Conservation (phyloP, 2,113 vertebrate genomes). For the Cheirogaleus medius region DNA sequence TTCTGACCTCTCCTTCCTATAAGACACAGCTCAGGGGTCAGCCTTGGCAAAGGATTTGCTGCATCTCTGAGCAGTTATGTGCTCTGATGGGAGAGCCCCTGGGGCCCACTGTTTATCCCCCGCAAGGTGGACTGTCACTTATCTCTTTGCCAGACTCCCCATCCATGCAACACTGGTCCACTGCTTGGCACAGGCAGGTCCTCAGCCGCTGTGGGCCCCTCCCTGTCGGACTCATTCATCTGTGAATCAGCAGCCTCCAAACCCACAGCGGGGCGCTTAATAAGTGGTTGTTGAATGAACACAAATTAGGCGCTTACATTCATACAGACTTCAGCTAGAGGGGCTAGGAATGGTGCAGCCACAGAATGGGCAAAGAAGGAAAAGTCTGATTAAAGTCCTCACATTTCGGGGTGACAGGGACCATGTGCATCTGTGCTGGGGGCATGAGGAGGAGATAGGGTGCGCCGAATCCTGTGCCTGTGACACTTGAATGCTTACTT, state of each 20-base stretch:
- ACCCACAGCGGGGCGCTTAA: background rate
- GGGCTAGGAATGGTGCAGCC: background rate
- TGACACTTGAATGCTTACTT: background rate
- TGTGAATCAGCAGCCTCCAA: background rate
- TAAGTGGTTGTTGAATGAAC: background rate
- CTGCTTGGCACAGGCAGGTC: accelerated
- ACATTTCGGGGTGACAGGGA: background rate
- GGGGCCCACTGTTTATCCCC: background rate
- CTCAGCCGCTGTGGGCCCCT: background rate
- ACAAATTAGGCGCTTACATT: background rate
- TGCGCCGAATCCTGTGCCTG: accelerated
- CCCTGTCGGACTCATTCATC: background rate
- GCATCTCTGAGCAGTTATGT: background rate
- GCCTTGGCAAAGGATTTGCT: background rate
- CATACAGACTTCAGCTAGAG: background rate
- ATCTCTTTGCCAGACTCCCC: background rate
- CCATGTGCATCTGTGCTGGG: background rate
- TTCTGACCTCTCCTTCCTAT: background rate
- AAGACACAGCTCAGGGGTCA: too few species aligned
- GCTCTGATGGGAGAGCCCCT: background rate
- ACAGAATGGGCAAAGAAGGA: background rate
- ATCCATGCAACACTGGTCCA: background rate
- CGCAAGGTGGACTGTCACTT: background rate
- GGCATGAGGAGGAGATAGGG: background rate
- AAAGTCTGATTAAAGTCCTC: background rate